phyloP scores from a whole-genome alignment of 2,888 invertebrate species.

The Chorisops tibialis region DNA sequence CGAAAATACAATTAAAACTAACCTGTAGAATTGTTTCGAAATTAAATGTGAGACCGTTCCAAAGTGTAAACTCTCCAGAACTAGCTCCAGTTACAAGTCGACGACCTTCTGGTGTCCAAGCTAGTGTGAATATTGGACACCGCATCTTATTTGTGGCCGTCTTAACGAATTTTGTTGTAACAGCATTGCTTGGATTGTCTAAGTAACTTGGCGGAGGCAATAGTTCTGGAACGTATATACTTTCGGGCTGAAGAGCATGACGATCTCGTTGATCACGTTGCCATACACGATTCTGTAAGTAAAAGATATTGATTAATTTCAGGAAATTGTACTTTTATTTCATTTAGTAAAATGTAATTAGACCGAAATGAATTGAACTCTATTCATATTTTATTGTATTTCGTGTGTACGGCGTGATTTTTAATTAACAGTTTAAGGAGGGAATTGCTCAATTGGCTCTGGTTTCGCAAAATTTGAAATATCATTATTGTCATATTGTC shows the following conservation, averaged over 20 bases:
- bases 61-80: constrained; percentile 98
- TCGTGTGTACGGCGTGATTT: no score
- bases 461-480: no score
- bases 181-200: constrained; percentile 95
- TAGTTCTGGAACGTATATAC: constrained; percentile 89
- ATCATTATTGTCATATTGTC: no score
- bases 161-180: constrained; percentile 91
- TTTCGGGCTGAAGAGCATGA: constrained; percentile 88
- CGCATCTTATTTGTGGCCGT: constrained; percentile 99
- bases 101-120: constrained; percentile 99
- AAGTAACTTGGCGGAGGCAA: constrained; percentile 91
- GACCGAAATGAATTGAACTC: no score
- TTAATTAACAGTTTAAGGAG: no score
- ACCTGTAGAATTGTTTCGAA: constrained; percentile 99
- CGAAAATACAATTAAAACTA: constrained; percentile 35
- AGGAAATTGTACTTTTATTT: no score
- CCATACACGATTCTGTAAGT: constrained; percentile 80
- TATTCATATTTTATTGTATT: no score
- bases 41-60: constrained; percentile 99
- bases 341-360: no score
- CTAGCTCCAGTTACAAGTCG: constrained; percentile 97
- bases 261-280: constrained; percentile 89
- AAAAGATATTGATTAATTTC: constrained; percentile 17
- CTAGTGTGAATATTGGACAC: constrained; percentile 97
- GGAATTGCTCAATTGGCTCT: no score